Evolutionary conservation across 2,888 invertebrate species (phyloP).

Genomic region (Drosophila helvetica): DNA sequence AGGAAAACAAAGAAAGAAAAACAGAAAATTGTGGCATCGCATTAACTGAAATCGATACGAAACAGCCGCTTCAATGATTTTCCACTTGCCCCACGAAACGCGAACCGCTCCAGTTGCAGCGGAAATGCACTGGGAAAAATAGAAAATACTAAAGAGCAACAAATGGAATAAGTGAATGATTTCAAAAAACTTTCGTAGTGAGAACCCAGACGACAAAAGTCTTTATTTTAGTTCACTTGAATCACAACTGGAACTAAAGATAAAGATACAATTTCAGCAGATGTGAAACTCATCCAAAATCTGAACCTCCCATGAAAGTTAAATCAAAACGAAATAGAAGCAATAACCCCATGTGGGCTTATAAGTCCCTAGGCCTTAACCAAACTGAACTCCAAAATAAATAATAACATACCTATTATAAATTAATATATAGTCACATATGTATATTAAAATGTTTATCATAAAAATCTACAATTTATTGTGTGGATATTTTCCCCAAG

Average conservation of each 20-base stretch:
- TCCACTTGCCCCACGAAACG: slow-evolving; percentile 1
- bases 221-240: no score
- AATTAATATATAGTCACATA: no score
- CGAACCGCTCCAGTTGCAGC: background rate
- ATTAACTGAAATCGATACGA: slow-evolving; percentile 56
- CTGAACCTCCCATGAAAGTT: background rate
- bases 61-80: slow-evolving; percentile 37
- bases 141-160: background rate
- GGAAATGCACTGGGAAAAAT: background rate
- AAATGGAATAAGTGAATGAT: no score
- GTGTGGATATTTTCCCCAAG: background rate
- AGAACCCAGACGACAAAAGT: no score
- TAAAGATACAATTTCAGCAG: background rate
- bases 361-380: no score
- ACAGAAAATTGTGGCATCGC: slow-evolving; percentile 31
- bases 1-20: background rate
- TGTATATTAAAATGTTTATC: no score
- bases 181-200: no score
- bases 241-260: background rate
- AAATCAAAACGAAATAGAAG: no score
- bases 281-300: background rate
- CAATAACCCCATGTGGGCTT: no score
- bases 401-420: no score
- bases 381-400: no score
- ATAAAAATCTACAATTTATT: no score